Evolutionary conservation across 2,888 invertebrate genomes (phyloP).

Genomic region (Amiota communis): DNA sequence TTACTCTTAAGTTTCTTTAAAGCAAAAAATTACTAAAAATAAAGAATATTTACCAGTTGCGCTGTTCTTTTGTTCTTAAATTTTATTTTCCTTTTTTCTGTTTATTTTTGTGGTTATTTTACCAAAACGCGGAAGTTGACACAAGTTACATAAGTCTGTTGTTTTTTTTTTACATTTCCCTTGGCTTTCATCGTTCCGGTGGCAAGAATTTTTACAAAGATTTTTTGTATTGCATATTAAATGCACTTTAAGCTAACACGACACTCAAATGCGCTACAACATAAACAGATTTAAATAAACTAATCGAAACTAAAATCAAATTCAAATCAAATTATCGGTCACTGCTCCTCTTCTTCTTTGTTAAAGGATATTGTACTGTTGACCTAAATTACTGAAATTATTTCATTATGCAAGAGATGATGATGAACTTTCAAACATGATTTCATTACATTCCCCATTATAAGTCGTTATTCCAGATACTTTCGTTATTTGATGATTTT

Average conservation of each 20-base stretch:
- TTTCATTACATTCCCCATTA: too few relatives aligned
- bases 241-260: conserved; percentile 50
- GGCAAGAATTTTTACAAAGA: background rate
- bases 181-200: background rate
- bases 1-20: too few relatives aligned
- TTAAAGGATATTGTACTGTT: background rate
- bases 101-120: background rate
- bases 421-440: too few relatives aligned
- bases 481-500: conserved; percentile 25
- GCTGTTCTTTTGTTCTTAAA: conserved; percentile 20
- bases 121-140: conserved; percentile 19
- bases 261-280: conserved; percentile 62
- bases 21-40: conserved; percentile 1
- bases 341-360: too few relatives aligned
- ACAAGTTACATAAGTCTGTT: background rate
- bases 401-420: too few relatives aligned
- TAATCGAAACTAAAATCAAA: too few relatives aligned
- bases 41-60: background rate
- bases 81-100: background rate
- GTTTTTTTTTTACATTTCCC: too few relatives aligned
- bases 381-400: background rate
- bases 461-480: conserved; percentile 46
- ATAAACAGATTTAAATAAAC: background rate
- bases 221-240: conserved; percentile 7
- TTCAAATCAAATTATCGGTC: too few relatives aligned